These are phyloP conservation scores for Brachionus asplanchnoidis DNA, from an alignment of 1,140 invertebrate genomes.

Conservation along the genomic window DNA sequence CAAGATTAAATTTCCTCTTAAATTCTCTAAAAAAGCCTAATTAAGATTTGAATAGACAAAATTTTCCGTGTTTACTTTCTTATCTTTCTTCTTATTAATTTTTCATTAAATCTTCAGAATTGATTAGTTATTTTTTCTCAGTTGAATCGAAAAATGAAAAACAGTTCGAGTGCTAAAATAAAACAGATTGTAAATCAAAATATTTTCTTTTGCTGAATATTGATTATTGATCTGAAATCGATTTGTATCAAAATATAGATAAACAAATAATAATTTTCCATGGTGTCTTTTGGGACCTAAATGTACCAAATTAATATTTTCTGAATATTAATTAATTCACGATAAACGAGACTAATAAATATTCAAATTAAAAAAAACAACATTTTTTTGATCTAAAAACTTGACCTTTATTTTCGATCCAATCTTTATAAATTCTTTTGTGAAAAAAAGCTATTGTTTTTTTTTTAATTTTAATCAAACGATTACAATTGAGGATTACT, in stretches of 20 bases:
- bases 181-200: conserved; percentile 7
- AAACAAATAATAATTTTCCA: background rate
- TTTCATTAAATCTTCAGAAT: background rate
- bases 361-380: background rate
- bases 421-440: background rate
- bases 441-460: background rate
- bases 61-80: background rate
- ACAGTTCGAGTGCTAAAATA: background rate
- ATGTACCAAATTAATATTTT: background rate
- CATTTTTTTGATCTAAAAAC: background rate
- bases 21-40: background rate
- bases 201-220: background rate
- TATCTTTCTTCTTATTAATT: background rate
- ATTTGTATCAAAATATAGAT: background rate
- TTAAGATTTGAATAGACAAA: background rate
- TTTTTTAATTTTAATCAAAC: background rate
- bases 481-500: conserved; percentile 1
- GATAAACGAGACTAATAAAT: background rate
- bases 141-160: background rate
- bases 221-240: background rate
- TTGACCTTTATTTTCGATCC: background rate
- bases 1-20: background rate
- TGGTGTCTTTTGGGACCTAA: background rate
- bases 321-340: background rate
- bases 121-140: background rate